Base-by-base conservation (phyloP, 2,888 invertebrate species). In the Tethea ocularis region DNA sequence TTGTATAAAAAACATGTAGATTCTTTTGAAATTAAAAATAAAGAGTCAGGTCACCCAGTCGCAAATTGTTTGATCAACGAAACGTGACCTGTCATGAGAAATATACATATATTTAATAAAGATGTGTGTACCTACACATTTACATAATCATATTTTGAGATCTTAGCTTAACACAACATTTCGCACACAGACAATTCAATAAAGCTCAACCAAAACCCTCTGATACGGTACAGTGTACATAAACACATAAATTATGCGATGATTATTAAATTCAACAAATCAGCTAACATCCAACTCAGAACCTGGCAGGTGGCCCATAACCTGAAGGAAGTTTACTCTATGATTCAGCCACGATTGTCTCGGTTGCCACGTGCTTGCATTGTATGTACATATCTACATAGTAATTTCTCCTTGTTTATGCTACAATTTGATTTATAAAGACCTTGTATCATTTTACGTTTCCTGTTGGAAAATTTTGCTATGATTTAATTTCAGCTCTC, bases 281-380 rank as follows among this genome's bases (percentile, higher is more conserved):
- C 52, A 56, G 17, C 29, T 26, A 53, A 33, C 54, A 24, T 57
- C 17, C 29, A n/a, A 51, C 57, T 51, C 51, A 22, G 13, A 33
- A 51, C 17, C 54, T 54, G 54, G 54, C 57, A 51, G 56, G 26
- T 46, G 23, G 41, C 41, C 56, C 46, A 38, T 46, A 55, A 22
- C 55, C 26, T 51, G 57, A 51, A 57, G 29, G 57, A 57, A 29
- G 55, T 59, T 57, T 60, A 61, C 51, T 57, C 38, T 58, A 64
- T 66, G 63, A 66, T 62, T 69, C 63, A 69, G 60, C n/a, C 29
- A 41, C 57, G 52, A 60, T 61, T 64, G 61, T 69, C 60, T 64
- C 29, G 23, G 17, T 54, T 24, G 54, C 56, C 66, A 61, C 65
- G 66, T 65, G 66, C 57, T 55, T 56, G 29, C 26, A 53, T 53